Evolutionary conservation across 2,113 vertebrate species (phyloP).

Genomic region (Rhynchopsitta pachyrhyncha): DNA sequence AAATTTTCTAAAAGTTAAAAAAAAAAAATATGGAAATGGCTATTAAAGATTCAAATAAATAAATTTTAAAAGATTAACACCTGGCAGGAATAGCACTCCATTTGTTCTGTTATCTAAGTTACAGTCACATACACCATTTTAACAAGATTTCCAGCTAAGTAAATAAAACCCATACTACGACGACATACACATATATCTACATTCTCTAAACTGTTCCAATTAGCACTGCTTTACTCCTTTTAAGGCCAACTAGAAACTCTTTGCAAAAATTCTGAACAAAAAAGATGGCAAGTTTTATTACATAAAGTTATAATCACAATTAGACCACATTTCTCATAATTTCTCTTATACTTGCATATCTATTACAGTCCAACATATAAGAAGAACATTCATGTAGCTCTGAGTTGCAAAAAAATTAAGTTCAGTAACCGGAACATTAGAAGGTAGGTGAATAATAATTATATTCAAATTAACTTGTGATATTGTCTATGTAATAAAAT

Average conservation of each 20-base stretch:
- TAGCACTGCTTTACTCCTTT: background rate
- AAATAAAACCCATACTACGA: slow-evolving; percentile 9
- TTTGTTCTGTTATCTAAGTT: slow-evolving; percentile 40
- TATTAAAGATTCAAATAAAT: slow-evolving; percentile 11
- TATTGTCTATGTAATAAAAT: background rate
- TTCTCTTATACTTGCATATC: background rate
- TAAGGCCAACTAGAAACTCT: background rate
- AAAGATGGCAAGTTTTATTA: background rate
- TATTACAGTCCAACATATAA: background rate
- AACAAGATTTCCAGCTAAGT: slow-evolving; percentile 11
- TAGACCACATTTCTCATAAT: background rate
- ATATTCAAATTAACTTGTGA: background rate
- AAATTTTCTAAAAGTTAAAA: background rate
- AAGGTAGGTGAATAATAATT: background rate
- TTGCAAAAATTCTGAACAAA: background rate
- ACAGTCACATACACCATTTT: background rate
- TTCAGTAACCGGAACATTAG: background rate
- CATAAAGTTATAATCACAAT: background rate
- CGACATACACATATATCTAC: background rate
- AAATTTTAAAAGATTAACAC: background rate
- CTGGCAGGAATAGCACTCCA: background rate
- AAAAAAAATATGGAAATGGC: background rate
- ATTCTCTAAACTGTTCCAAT: background rate
- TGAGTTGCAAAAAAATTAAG: background rate
- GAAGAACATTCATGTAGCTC: background rate